Evolutionary conservation across 2,888 invertebrate genomes (phyloP), one percentile per base, ranked within the genome.

Genomic region (Tachystola acroxantha): DNA sequence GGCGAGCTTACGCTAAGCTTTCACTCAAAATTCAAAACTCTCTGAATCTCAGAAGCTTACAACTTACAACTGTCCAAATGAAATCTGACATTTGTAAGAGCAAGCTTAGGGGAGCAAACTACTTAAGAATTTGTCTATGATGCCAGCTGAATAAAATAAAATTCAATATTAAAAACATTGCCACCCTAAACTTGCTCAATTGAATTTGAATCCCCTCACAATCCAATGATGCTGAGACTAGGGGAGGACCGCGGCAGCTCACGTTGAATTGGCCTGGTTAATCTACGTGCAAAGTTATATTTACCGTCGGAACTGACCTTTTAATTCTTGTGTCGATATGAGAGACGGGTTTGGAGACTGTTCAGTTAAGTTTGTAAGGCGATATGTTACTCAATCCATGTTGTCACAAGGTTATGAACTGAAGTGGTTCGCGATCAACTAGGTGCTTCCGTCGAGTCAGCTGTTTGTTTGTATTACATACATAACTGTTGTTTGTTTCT

Each of bases 391-490:
- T 78, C 80, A 82, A 85, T 81, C 76, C 63, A 65, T 80, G 79
- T 78, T 78, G 79, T 79, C 73, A 77, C 71, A 74, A 79, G 79
- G 78, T 78, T 80, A 81, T 80, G 77, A 80, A 74, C 76, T 80
- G 80, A 77, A 82, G 81, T 82, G 84, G 81, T 84, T 80, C 74
- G 82, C 76, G 80, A 81, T 81, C 80, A 85, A 84, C 81, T 72
- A 77, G 79, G 65, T 64, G 75, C 68, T 84, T 85, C 85, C 85
- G 85, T 64, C 67, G 59, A 53, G 48, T 75, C 78, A 78, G 77
- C 78, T 80, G 81, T 76, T 77, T 63, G 16, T 16, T 16, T 16
- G 16, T 16, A 16, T 16, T 16, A 16, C 3, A 16, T 16, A 6
- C 6, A 16, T 16, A 6, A 16, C 16, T 16, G 3, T 16, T 16